phyloP scores from a whole-genome alignment of 2,797 vertebrate species.

The Leuciscus waleckii region DNA sequence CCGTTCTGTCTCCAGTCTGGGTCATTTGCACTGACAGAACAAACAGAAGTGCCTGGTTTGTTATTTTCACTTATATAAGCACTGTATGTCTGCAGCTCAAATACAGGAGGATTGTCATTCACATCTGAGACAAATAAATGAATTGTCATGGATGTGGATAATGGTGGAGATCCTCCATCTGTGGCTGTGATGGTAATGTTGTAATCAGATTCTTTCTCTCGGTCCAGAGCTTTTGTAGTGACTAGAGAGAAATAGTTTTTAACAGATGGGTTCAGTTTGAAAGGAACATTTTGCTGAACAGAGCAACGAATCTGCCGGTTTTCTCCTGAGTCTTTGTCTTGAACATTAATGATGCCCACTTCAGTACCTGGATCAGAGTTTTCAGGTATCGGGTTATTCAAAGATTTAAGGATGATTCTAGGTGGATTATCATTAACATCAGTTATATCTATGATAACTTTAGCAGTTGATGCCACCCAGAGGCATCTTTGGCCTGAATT shows the following conservation, averaged over 20 bases:
- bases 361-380: constrained; percentile 64
- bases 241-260: constrained; percentile 74
- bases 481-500: constrained; percentile 64
- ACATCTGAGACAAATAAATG: constrained; percentile 67
- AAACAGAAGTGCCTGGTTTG: constrained; percentile 46
- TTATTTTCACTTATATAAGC: constrained; percentile 58
- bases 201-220: constrained; percentile 70
- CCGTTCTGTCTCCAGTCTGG: constrained; percentile 55
- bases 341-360: constrained; percentile 69
- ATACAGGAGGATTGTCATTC: constrained; percentile 58
- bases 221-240: constrained; percentile 66
- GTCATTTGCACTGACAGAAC: constrained; percentile 53
- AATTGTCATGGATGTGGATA: constrained; percentile 64
- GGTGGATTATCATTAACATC: constrained; percentile 75
- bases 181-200: constrained; percentile 70
- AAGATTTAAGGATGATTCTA: constrained; percentile 64
- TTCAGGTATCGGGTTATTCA: constrained; percentile 63
- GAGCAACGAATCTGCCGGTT: constrained; percentile 70
- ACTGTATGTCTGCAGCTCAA: constrained; percentile 48
- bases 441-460: constrained; percentile 64
- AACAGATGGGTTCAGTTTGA: constrained; percentile 71
- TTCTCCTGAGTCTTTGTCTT: constrained; percentile 69
- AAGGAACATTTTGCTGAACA: constrained; percentile 67
- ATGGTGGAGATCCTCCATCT: constrained; percentile 65
- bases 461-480: constrained; percentile 62